Evolutionary conservation across 2,113 vertebrate species (phyloP).

Genomic region (Anolis carolinensis): DNA sequence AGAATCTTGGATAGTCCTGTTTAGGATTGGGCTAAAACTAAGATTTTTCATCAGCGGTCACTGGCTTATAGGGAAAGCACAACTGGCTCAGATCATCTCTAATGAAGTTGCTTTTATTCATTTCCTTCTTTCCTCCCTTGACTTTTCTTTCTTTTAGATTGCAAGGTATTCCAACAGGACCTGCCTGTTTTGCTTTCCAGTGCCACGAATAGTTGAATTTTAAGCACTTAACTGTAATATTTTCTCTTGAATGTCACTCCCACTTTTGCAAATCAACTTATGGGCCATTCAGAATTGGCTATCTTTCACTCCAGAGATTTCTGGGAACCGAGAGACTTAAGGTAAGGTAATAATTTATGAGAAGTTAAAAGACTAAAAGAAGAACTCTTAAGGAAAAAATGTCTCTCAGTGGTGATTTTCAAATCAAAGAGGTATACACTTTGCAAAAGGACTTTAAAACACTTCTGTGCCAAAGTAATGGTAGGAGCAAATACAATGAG

Average conservation of each 20-base stretch:
- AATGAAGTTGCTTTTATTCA: neutral
- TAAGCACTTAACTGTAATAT: neutral
- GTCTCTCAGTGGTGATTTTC: neutral
- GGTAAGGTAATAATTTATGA: neutral
- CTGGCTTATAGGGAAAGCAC: neutral
- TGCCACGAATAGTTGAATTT: neutral
- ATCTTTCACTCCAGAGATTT: neutral
- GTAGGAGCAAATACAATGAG: neutral
- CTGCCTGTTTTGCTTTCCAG: neutral
- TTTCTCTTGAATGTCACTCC: slow-evolving; percentile 29
- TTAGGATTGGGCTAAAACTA: no score
- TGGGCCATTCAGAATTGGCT: slow-evolving; percentile 16
- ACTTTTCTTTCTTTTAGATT: neutral
- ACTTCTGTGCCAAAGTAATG: neutral
- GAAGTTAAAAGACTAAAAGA: neutral
- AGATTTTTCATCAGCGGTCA: no score
- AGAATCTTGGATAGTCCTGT: no score
- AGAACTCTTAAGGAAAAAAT: neutral
- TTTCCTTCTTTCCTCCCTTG: neutral
- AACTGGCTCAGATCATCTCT: neutral
- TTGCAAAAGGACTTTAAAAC: slow-evolving; percentile 1
- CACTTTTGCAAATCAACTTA: slow-evolving; percentile 48
- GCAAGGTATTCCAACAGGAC: neutral
- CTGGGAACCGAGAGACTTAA: neutral
- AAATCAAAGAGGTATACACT: neutral